Percentiles rank a stretch among this genome's conserved stretches.
phyloP scores from a whole-genome alignment of 2,888 invertebrate genomes.

The Hyles lineata region DNA sequence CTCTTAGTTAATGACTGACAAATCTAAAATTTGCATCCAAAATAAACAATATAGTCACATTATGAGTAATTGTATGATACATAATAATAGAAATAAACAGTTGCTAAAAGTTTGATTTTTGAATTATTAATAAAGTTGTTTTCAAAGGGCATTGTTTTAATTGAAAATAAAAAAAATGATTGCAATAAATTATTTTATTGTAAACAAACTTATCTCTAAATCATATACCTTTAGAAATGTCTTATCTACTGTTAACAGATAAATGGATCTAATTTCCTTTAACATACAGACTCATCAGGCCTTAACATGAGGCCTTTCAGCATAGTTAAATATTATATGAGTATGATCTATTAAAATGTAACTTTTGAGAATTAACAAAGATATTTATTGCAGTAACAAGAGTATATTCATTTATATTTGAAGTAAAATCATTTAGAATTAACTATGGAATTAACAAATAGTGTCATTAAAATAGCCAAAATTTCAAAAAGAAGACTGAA shows the following conservation, averaged over 20 bases:
- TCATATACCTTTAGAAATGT: neutral
- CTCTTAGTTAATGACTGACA: neutral
- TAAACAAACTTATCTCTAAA: neutral
- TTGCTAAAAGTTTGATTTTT: neutral
- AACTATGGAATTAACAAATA: no score
- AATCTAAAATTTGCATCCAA: neutral
- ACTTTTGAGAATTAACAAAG: no score
- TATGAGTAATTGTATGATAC: neutral
- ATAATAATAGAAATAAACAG: neutral
- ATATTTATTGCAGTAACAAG: no score
- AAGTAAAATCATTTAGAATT: no score
- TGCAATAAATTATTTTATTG: conserved; percentile 47
- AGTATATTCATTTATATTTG: no score
- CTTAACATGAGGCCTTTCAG: neutral
- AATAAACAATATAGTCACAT: neutral
- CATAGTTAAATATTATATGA: neutral
- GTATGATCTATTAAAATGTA: neutral
- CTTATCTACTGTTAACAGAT: neutral
- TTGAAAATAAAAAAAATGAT: neutral
- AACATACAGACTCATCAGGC: neutral
- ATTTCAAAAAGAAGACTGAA: no score
- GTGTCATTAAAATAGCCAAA: no score
- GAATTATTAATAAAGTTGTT: conserved; percentile 32
- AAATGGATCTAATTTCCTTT: neutral
- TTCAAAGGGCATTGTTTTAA: conserved; percentile 32